phyloP scores from a whole-genome alignment of 2,888 invertebrate genomes.

The Caradrina kadenii region DNA sequence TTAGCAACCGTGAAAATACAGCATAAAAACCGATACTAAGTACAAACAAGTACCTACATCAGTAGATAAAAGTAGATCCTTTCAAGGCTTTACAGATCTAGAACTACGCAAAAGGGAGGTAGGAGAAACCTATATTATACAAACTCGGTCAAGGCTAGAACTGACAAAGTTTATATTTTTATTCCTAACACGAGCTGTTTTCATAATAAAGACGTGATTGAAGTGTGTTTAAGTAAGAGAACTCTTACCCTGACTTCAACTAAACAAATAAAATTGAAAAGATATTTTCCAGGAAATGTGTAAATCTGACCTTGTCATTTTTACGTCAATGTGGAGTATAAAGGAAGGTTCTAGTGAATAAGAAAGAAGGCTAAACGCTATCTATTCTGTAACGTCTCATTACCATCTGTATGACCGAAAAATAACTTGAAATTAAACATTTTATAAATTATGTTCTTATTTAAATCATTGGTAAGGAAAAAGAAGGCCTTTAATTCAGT shows the following conservation, averaged over 20 bases:
- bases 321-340: background rate
- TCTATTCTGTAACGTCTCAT: too few species aligned
- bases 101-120: conserved; percentile 2
- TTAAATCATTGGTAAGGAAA: too few species aligned
- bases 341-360: background rate
- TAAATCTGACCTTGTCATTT: background rate
- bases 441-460: too few species aligned
- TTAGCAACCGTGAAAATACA: background rate
- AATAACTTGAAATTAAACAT: too few species aligned
- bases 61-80: conserved; percentile 2
- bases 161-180: conserved; percentile 20
- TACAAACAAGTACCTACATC: background rate
- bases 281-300: background rate
- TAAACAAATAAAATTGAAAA: conserved; percentile 32
- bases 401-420: too few species aligned
- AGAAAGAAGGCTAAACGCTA: too few species aligned
- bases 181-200: conserved; percentile 26
- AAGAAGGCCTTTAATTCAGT: too few species aligned
- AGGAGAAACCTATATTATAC: conserved; percentile 1
- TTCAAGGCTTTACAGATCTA: conserved; percentile 1
- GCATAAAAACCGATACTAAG: background rate
- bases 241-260: background rate
- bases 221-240: conserved; percentile 25
- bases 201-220: conserved; percentile 25
- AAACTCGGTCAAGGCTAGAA: conserved; percentile 31